Evolutionary conservation across 1,140 invertebrate species (phyloP).

Genomic region (Planococcus citri): DNA sequence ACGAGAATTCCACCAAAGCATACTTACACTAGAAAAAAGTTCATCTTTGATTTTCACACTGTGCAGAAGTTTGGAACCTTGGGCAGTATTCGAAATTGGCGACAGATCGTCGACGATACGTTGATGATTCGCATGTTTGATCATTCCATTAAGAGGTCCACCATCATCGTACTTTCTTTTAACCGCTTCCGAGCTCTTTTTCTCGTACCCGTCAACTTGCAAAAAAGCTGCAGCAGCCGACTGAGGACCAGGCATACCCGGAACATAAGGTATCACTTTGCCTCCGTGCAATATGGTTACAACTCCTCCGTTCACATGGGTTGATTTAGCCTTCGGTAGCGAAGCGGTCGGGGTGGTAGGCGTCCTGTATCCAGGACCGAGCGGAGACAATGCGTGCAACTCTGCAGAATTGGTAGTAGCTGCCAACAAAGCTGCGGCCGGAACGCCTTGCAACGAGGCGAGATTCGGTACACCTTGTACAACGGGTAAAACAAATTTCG

Average conservation of each 20-base stretch:
- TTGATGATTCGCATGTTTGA: background rate
- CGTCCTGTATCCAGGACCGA: background rate
- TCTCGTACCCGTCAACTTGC: background rate
- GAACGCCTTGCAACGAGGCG: background rate
- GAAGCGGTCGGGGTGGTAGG: background rate
- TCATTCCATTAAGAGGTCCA: background rate
- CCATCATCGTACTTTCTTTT: background rate
- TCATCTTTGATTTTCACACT: background rate
- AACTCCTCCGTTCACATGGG: slow-evolving; percentile 27
- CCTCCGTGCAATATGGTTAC: slow-evolving; percentile 39
- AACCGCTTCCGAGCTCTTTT: background rate
- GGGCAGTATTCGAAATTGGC: no score
- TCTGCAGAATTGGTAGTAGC: slow-evolving; percentile 44
- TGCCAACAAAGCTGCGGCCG: slow-evolving; percentile 41
- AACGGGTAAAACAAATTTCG: background rate
- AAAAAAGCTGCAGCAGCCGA: slow-evolving; percentile 24
- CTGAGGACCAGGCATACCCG: slow-evolving; percentile 67
- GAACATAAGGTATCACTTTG: slow-evolving; percentile 67
- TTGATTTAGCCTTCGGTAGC: slow-evolving; percentile 27
- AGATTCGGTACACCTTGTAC: background rate
- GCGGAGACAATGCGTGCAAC: slow-evolving; percentile 46
- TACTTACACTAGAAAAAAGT: no score
- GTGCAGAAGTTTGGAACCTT: background rate
- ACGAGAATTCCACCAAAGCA: no score
- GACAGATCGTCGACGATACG: background rate